Evolutionary conservation across 2,888 invertebrate genomes (phyloP).

Genomic region (Cephus pygmeus): DNA sequence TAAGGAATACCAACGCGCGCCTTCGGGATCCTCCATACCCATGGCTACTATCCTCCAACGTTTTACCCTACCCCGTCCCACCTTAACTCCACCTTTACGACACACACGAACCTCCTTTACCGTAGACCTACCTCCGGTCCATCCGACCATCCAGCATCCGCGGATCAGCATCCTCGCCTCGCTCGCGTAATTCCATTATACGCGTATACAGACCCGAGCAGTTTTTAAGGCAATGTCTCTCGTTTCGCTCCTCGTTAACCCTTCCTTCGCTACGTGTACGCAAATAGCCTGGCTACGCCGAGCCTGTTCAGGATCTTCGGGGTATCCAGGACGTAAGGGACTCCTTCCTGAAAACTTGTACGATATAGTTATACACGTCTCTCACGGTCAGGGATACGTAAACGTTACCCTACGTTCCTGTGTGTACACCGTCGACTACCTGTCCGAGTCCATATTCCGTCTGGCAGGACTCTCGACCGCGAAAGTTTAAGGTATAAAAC

Average conservation of each 20-base stretch:
- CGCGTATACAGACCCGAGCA: not conserved
- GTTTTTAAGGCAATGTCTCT: not conserved
- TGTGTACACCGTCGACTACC: not conserved
- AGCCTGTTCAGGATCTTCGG: not conserved
- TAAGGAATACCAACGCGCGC: conserved; percentile 42
- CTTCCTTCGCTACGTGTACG: not conserved
- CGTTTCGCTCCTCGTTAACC: conserved; percentile 3
- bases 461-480: not conserved
- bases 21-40: conserved; percentile 18
- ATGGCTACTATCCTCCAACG: conserved; percentile 3
- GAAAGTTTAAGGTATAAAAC: conserved; percentile 46
- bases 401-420: not conserved
- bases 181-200: conserved; percentile 2
- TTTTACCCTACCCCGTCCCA: not conserved
- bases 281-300: not conserved
- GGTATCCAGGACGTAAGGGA: not conserved
- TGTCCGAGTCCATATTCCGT: not conserved
- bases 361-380: not conserved
- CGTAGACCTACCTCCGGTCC: not conserved
- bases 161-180: not conserved
- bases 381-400: not conserved
- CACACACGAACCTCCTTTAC: not conserved
- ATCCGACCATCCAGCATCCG: not conserved
- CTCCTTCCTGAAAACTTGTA: not conserved
- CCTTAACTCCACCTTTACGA: not conserved